These are phyloP conservation scores for Trisateles emortualis DNA, from an alignment of 2,888 invertebrate species.

Conservation along the genomic window DNA sequence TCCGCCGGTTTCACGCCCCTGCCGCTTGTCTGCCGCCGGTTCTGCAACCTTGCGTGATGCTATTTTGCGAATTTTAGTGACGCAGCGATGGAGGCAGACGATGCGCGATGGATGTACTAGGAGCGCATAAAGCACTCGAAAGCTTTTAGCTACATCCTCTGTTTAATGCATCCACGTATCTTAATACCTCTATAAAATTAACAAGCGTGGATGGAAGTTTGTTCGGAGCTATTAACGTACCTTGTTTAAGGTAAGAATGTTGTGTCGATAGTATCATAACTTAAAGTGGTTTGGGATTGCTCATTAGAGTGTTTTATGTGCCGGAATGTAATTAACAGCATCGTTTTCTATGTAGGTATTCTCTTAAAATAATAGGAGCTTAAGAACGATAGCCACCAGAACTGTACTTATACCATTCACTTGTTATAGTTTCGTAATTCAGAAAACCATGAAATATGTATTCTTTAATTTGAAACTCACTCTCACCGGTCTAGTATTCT, in stretches of 20 bases:
- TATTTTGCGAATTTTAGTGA: constrained; percentile 10
- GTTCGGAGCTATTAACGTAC: constrained; percentile 12
- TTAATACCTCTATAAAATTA: constrained; percentile 27
- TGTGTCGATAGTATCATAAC: neutral
- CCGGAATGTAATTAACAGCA: neutral
- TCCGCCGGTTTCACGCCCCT: constrained; percentile 34
- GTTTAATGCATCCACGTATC: constrained; percentile 21
- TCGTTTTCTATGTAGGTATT: too few species aligned
- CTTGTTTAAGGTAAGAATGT: constrained; percentile 6
- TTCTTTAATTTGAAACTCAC: too few species aligned
- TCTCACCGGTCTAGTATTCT: neutral
- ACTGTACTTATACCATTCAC: too few species aligned
- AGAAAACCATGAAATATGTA: too few species aligned
- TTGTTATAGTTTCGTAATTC: too few species aligned
- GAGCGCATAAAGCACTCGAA: constrained; percentile 24
- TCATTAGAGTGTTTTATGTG: neutral
- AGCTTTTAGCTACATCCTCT: constrained; percentile 30
- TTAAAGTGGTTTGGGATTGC: neutral
- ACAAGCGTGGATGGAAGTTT: constrained; percentile 13
- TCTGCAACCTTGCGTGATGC: constrained; percentile 5
- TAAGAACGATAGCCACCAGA: too few species aligned
- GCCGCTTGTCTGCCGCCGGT: neutral
- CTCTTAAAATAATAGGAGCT: too few species aligned
- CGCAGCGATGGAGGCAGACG: constrained; percentile 20
- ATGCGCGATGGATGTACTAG: too few species aligned